A percentile compares a stretch with the other conserved stretches of the same genome.
phyloP scores from a whole-genome alignment of 2,113 vertebrate species.

The Polypterus bichir region DNA sequence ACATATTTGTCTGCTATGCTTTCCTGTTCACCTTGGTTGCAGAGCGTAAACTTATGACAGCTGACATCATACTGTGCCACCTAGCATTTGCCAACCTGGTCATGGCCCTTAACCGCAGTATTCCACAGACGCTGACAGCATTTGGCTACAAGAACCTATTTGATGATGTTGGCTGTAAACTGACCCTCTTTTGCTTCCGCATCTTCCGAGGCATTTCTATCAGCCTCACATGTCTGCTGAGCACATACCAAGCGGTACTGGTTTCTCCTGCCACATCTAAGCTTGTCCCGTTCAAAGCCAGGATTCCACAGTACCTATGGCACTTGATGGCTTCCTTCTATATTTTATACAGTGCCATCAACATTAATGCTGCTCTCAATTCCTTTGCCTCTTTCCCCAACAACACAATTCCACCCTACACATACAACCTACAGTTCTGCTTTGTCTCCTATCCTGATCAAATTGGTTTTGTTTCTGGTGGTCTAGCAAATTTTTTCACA shows the following conservation, averaged over 20 bases:
- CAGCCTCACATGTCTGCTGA: conserved; percentile 16
- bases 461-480: conserved; percentile 8
- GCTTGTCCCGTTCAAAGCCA: conserved; percentile 3
- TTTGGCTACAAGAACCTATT: conserved; percentile 14
- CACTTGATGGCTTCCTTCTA: conserved; percentile 2
- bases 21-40: conserved; percentile 3
- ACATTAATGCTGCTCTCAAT: conserved; percentile 5
- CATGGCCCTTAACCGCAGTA: conserved; percentile 9
- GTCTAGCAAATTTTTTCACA: conserved; percentile 4
- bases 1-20: conserved; percentile 4
- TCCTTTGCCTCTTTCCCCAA: conserved; percentile 6
- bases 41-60: conserved; percentile 11
- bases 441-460: conserved; percentile 11
- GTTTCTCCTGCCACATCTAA: conserved; percentile 8
- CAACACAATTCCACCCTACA: conserved; percentile 7
- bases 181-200: conserved; percentile 15
- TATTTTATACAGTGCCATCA: conserved; percentile 8
- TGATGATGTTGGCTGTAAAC: conserved; percentile 10
- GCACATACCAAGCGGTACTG: conserved; percentile 11
- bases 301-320: neutral
- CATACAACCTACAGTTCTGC: conserved; percentile 15
- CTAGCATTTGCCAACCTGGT: conserved; percentile 11
- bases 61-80: conserved; percentile 10
- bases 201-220: conserved; percentile 17
- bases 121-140: conserved; percentile 12